Conservation (phyloP, 1,140 invertebrate genomes). For the Drusus annulatus region DNA sequence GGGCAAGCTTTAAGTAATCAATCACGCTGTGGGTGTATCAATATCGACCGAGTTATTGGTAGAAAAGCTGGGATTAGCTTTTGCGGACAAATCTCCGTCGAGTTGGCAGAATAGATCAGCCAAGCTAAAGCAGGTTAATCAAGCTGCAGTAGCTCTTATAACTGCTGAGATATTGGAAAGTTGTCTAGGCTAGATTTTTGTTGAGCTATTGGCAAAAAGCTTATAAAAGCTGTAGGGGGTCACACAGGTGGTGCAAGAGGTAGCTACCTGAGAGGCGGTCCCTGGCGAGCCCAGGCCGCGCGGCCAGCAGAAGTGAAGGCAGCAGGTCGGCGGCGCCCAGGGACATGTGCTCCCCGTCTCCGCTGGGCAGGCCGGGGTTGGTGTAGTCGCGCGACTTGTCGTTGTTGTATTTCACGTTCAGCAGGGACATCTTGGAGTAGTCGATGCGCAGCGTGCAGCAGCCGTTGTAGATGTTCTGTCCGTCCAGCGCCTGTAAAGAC, state of each 20-base stretch:
- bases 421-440: slow-evolving; percentile 96
- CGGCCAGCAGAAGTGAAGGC: slow-evolving; percentile 73
- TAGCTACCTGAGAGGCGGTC: slow-evolving; percentile 64
- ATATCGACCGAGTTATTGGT: too few relatives aligned
- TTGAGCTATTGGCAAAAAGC: too few relatives aligned
- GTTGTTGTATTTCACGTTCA: slow-evolving; percentile 99
- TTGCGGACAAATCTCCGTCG: too few relatives aligned
- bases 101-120: too few relatives aligned
- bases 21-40: too few relatives aligned
- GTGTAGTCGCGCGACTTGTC: slow-evolving; percentile 99
- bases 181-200: too few relatives aligned
- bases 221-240: too few relatives aligned
- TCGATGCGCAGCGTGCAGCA: slow-evolving; percentile 99
- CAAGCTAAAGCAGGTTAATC: too few relatives aligned
- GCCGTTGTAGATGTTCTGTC: slow-evolving; percentile 99
- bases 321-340: slow-evolving; percentile 79
- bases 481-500: slow-evolving; percentile 87
- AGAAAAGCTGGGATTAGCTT: too few relatives aligned
- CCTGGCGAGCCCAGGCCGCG: slow-evolving; percentile 66
- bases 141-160: too few relatives aligned
- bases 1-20: too few relatives aligned
- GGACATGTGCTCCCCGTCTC: slow-evolving; percentile 82
- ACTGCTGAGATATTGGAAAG: too few relatives aligned
- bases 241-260: slow-evolving; percentile 5
- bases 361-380: slow-evolving; percentile 95